phyloP scores from a whole-genome alignment of 2,797 vertebrate genomes.

The Spinibarbus caldwelli region DNA sequence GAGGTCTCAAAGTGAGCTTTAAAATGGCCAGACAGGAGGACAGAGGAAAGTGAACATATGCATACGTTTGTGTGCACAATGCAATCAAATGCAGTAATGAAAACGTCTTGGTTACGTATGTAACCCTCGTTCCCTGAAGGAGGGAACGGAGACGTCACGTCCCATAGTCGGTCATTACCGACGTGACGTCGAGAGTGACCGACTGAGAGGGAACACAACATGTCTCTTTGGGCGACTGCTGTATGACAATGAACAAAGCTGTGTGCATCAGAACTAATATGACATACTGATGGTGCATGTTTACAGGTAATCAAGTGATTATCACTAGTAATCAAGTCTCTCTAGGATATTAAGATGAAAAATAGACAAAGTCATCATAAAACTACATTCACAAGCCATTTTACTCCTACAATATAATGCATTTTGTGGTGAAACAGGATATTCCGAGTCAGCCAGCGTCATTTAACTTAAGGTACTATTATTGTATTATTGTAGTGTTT shows the following conservation, averaged over 20 bases:
- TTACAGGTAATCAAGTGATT: background rate
- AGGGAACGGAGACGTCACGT: too few relatives aligned
- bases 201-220: too few relatives aligned
- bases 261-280: background rate
- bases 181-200: too few relatives aligned
- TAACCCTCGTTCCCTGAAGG: too few relatives aligned
- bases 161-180: too few relatives aligned
- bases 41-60: background rate
- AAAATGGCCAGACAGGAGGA: slow-evolving; percentile 19
- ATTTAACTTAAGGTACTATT: background rate
- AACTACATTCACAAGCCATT: background rate
- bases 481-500: too few relatives aligned
- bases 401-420: background rate
- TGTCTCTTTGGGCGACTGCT: slow-evolving; percentile 3
- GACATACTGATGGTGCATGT: background rate
- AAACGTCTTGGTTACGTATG: too few relatives aligned
- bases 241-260: background rate
- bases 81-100: background rate
- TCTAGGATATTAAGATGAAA: too few relatives aligned
- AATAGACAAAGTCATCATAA: background rate
- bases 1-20: slow-evolving; percentile 28
- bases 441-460: background rate
- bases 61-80: background rate
- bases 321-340: background rate
- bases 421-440: background rate